Percentiles rank a stretch among this genome's conserved stretches.
Evolutionary conservation across 2,113 vertebrate genomes (phyloP).

Genomic region (Bubo blakistoni): DNA sequence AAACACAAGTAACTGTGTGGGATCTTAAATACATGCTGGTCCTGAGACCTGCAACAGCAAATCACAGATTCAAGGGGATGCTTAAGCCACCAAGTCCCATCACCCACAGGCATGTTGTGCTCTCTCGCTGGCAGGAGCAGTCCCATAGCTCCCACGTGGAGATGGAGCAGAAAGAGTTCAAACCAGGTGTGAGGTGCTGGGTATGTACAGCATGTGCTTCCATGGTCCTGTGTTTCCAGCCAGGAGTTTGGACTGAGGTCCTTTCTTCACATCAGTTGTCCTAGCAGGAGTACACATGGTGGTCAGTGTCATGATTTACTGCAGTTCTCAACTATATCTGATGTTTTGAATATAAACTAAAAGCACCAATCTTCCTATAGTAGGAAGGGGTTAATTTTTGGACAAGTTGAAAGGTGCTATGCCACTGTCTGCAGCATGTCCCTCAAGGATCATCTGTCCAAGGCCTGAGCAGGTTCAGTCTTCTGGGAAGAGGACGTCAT

Average conservation of each 20-base stretch:
- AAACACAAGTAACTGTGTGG: background rate
- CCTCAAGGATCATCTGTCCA: background rate
- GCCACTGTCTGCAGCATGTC: background rate
- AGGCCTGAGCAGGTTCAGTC: background rate
- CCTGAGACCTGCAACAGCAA: background rate
- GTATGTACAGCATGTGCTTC: background rate
- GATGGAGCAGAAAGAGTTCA: background rate
- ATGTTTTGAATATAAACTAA: background rate
- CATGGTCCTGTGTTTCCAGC: background rate
- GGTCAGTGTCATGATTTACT: background rate
- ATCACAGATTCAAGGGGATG: background rate
- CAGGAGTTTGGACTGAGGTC: background rate
- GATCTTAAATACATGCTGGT: background rate
- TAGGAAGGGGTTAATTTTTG: background rate
- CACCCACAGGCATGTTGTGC: background rate
- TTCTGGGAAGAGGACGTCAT: background rate
- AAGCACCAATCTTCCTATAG: background rate
- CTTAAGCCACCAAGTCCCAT: background rate
- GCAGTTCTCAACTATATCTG: background rate
- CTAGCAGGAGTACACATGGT: background rate
- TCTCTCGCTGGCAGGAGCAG: background rate
- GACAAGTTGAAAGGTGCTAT: background rate
- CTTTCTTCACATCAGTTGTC: background rate
- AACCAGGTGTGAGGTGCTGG: background rate
- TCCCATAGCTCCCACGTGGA: background rate